Evolutionary conservation across 2,797 vertebrate species (phyloP), one percentile per base, ranked within the genome.

Genomic region (Molossus alvarezi): DNA sequence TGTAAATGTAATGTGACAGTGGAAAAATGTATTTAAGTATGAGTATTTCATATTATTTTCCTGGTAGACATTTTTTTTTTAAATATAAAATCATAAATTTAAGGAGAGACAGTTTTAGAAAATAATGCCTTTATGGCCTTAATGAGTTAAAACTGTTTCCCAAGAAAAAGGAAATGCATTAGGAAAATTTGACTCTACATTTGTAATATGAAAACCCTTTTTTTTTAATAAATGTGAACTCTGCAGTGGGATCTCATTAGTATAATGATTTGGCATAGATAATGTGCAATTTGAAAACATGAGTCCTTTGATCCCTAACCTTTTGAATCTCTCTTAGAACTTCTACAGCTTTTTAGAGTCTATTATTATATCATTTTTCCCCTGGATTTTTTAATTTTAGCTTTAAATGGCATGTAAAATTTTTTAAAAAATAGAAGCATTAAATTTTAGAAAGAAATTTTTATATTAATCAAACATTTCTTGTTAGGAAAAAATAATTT

Each of bases 251-350:
- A 94, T 84, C 75, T 97, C 88, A 94, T 97, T 95, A 95, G 75
- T 92, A 51, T 91, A 95, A 97, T 97, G 95, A 97, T 94, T 95
- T 0, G 2, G 82, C 80, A 89, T 55, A 92, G 92, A 97, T 91
- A 97, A 95, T 95, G 60, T 97, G 83, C 88, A 95, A 81, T 97
- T 97, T 95, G 82, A 91, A 97, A 95, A 95, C 95, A 95, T 21
- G 9, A 94, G 75, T 71, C 23, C 82, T 97, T 97, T 95, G 95
- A 97, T 92, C 86, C n/a, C 51, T 97, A 91, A 97, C 82, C 96
- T 97, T 97, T 92, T 8, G 7, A 97, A 84, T 89, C 72, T 94
- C 76, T 96, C 69, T 93, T 92, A 91, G 75, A 97, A 94, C 64
- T 89, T 94, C 75, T n/a, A 9, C 15, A 81, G 85, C 20, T 91